These are phyloP conservation scores for Bactericera cockerelli DNA, from an alignment of 1,140 invertebrate genomes.

Conservation along the genomic window DNA sequence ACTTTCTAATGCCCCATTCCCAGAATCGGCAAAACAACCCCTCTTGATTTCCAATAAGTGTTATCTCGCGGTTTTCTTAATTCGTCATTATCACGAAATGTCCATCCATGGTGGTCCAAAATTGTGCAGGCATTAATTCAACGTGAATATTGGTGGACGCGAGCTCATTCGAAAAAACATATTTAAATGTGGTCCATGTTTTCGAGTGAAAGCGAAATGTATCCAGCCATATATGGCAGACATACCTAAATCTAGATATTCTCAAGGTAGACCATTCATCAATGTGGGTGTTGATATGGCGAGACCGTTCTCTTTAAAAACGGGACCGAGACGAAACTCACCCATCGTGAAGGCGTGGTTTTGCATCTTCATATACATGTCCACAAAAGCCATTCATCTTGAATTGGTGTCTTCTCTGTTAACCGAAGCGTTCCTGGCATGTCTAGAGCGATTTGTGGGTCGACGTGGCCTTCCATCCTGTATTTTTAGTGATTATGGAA, in stretches of 20 bases:
- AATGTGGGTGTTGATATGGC: constrained; percentile 17
- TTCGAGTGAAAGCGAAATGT: background rate
- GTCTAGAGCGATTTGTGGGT: constrained; percentile 24
- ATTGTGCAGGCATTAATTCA: background rate
- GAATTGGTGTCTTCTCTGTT: constrained; percentile 25
- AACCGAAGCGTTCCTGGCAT: constrained; percentile 24
- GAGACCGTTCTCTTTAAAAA: constrained; percentile 18
- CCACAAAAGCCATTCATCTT: constrained; percentile 25
- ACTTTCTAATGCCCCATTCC: background rate
- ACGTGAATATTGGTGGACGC: constrained; percentile 7
- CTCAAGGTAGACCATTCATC: constrained; percentile 16
- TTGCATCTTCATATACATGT: constrained; percentile 25
- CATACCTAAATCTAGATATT: constrained; percentile 24
- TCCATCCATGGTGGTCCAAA: constrained; percentile 9
- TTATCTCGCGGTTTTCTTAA: background rate
- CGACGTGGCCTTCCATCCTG: no score
- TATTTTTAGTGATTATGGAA: no score
- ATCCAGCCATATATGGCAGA: constrained; percentile 24
- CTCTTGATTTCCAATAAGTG: background rate
- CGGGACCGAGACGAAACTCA: constrained; percentile 19
- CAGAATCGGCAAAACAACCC: background rate
- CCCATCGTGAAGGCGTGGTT: constrained; percentile 26
- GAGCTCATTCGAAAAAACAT: background rate
- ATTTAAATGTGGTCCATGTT: background rate
- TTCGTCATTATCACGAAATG: background rate